Percentiles rank a stretch among this genome's conserved stretches.
Conservation (phyloP, 2,888 invertebrate genomes). For the Pteria penguin region DNA sequence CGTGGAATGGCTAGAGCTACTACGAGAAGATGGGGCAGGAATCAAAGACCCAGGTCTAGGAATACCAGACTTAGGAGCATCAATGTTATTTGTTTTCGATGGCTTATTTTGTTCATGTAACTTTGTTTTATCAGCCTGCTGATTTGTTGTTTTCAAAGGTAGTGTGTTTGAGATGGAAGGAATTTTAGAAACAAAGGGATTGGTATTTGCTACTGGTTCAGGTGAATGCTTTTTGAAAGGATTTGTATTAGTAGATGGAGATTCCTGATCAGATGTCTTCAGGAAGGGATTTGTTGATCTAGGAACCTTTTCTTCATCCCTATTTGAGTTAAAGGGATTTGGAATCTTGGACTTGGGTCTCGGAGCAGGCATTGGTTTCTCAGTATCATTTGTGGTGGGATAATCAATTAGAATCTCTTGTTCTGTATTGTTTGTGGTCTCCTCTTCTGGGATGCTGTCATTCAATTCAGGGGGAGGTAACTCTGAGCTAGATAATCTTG, state of each 20-base stretch:
- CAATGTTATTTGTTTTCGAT: background rate
- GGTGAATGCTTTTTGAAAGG: conserved; percentile 8
- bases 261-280: background rate
- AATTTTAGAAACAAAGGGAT: background rate
- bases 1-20: conserved; percentile 14
- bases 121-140: background rate
- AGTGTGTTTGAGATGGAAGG: background rate
- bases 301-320: conserved; percentile 19
- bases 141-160: background rate
- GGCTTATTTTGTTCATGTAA: background rate
- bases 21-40: conserved; percentile 2
- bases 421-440: background rate
- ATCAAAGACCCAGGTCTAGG: conserved; percentile 11
- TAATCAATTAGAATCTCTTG: conserved; percentile 32
- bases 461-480: background rate
- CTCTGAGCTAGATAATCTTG: background rate
- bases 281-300: conserved; percentile 35
- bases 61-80: conserved; percentile 12
- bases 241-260: background rate
- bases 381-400: conserved; percentile 13
- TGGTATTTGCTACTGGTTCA: background rate
- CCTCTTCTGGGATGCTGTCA: conserved; percentile 7
- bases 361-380: conserved; percentile 39
- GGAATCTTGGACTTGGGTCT: conserved; percentile 29
- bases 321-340: conserved; percentile 11